A percentile compares a stretch with the other conserved stretches of the same genome.
phyloP scores from a whole-genome alignment of 2,113 vertebrate genomes.

The Misgurnus mizolepis region DNA sequence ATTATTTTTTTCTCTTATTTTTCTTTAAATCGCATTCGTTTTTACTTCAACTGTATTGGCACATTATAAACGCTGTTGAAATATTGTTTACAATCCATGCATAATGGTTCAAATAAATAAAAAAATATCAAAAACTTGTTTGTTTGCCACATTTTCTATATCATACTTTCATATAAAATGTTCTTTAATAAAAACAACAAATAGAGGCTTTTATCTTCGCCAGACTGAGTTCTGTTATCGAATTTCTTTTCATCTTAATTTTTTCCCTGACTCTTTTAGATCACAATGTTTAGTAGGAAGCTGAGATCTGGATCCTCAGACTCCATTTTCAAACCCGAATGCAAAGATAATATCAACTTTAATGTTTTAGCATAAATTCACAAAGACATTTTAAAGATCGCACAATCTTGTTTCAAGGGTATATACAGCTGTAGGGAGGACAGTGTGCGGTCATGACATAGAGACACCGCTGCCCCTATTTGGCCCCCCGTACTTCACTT shows the following conservation, averaged over 20 bases:
- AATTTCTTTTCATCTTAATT: constrained; percentile 41
- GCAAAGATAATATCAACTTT: background rate
- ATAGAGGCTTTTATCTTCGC: constrained; percentile 5
- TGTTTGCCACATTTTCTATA: background rate
- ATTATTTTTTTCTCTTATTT: too few relatives aligned
- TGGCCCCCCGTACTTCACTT: constrained; percentile 58
- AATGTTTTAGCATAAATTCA: background rate
- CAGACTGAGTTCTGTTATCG: constrained; percentile 41
- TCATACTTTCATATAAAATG: too few relatives aligned
- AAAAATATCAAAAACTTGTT: background rate
- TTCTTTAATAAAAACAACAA: constrained; percentile 10
- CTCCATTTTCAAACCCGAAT: background rate
- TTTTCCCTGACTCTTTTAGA: constrained; percentile 59
- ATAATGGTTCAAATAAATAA: background rate
- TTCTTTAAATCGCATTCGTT: too few relatives aligned
- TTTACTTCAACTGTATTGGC: too few relatives aligned
- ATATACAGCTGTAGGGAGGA: constrained; percentile 1
- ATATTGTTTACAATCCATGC: too few relatives aligned
- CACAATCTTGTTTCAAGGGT: background rate
- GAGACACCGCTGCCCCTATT: constrained; percentile 54
- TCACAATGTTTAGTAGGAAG: constrained; percentile 56
- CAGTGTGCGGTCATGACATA: background rate
- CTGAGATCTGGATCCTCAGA: constrained; percentile 22
- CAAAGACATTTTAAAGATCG: background rate
- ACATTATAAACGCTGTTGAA: too few relatives aligned